A percentile compares a stretch with the other conserved stretches of the same genome.
These are phyloP conservation scores for Limenitis camilla DNA, from an alignment of 2,888 invertebrate species.

Conservation along the genomic window DNA sequence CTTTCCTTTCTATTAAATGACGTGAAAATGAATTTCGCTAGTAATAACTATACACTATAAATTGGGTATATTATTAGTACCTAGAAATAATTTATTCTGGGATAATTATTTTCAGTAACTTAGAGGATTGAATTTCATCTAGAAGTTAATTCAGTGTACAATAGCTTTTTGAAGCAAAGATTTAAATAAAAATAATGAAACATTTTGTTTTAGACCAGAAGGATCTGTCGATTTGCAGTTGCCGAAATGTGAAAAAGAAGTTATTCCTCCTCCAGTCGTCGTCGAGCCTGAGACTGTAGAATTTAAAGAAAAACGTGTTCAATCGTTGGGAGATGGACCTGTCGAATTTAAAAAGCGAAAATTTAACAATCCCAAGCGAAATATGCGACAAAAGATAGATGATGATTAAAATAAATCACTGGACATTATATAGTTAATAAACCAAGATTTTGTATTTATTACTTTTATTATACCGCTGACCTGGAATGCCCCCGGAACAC, in stretches of 20 bases:
- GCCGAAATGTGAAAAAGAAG: conserved; percentile 70
- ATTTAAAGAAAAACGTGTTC: conserved; percentile 77
- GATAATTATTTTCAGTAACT: no score
- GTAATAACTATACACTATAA: no score
- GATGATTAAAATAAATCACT: conserved; percentile 61
- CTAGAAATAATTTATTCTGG: no score
- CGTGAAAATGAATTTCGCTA: no score
- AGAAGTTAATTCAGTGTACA: no score
- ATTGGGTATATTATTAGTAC: no score
- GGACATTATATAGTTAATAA: neutral
- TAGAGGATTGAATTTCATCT: no score
- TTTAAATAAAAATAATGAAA: no score
- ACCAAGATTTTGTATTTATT: neutral
- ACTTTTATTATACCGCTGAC: neutral
- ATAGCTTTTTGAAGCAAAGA: no score
- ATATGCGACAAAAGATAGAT: conserved; percentile 77
- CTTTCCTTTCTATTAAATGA: no score
- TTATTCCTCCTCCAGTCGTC: conserved; percentile 61
- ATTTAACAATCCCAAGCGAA: conserved; percentile 73
- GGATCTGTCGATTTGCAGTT: conserved; percentile 80
- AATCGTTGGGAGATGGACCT: conserved; percentile 68
- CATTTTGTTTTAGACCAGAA: conserved; percentile 27
- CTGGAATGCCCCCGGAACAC: no score
- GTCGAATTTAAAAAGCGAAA: conserved; percentile 83
- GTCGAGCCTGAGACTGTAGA: conserved; percentile 60